These are phyloP conservation scores for Nezara viridula DNA, from an alignment of 2,888 invertebrate genomes.

Conservation along the genomic window DNA sequence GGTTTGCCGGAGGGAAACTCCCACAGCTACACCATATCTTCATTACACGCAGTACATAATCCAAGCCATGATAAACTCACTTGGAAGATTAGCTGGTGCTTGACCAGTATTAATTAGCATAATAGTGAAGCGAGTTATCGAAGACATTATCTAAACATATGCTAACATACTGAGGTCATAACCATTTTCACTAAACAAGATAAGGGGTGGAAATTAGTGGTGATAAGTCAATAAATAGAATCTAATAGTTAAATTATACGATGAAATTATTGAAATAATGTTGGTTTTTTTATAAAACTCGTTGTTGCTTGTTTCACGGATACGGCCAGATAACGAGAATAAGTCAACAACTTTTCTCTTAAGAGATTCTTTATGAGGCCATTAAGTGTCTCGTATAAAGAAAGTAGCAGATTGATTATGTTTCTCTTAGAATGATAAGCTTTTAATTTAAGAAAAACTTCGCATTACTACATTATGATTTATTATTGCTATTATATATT, in stretches of 20 bases:
- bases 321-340: too few relatives aligned
- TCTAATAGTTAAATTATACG: neutral
- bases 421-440: too few relatives aligned
- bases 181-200: neutral
- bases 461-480: too few relatives aligned
- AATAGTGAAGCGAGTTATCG: neutral
- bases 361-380: too few relatives aligned
- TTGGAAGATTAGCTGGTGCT: neutral
- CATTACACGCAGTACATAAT: neutral
- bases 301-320: too few relatives aligned
- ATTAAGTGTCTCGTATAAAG: too few relatives aligned
- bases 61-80: neutral
- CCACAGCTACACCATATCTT: neutral
- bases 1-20: neutral
- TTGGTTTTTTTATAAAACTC: neutral
- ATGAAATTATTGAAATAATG: too few relatives aligned
- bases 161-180: neutral
- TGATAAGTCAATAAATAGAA: neutral
- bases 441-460: too few relatives aligned
- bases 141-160: conserved; percentile 14
- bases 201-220: neutral
- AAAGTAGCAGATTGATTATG: too few relatives aligned
- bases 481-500: too few relatives aligned
- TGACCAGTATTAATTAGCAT: neutral
- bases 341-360: too few relatives aligned